Base-by-base conservation (phyloP, 2,797 vertebrate species). In the Iguana delicatissima region DNA sequence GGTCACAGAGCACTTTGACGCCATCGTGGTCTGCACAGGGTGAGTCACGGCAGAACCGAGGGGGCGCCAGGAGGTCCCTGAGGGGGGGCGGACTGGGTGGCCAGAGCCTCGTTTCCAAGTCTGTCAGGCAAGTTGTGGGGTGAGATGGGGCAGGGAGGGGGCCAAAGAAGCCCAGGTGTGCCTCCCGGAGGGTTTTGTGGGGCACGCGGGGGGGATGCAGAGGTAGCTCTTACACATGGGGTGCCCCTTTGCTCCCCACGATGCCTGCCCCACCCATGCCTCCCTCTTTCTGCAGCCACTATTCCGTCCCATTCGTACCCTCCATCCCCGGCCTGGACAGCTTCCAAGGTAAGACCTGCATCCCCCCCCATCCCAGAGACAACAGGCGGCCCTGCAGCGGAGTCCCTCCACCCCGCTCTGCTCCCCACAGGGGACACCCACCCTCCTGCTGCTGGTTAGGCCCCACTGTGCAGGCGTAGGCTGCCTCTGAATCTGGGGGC, bases 241-340 rank as follows among this genome's bases (percentile, higher is more conserved):
- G 6, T n/a, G 50, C 22, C 12, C 46, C 29, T 73, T 6, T 22
- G 38, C 50, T 32, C 18, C 42, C n/a, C 38, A 20, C 74, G 4
- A 52, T 46, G 64, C 14, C 12, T 35, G 29, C 59, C 72, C 24
- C 52, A 29, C 55, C 29, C 1, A 6, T 77, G 59, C 24, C 26
- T 67, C 64, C 35, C 79, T 84, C 35, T 84, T 79, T 89, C 62
- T 59, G 29, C 90, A 95, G 93, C 29, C 98, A 98, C 92, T 98
- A 98, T 93, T 97, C 97, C 0, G 94, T 96, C 72, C 98, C 98
- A 7, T 93, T 96, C 93, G 69, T 97, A 84, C 98, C 98, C 2
- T 38, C 96, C 88, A 96, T 98, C 50, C 96, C 97, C 0, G 98
- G 98, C 42, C 91, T 98, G 3, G 85, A 97, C 26, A 92, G 95